phyloP scores from a whole-genome alignment of 2,797 vertebrate genomes.

The Emydoidea blandingii region DNA sequence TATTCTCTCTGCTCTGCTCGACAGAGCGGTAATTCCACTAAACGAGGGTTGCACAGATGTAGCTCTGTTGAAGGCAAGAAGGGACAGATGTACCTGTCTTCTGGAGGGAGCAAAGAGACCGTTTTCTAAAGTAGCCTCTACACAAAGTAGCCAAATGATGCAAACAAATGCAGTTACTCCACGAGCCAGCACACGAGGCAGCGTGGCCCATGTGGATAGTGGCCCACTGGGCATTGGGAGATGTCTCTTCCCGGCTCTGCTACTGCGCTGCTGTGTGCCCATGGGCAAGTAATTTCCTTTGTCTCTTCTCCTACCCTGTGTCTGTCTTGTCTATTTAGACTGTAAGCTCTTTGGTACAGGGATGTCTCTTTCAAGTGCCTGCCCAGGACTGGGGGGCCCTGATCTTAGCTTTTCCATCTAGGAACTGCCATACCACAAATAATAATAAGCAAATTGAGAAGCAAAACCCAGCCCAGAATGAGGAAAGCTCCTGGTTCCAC shows the following conservation, averaged over 20 bases:
- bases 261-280: neutral
- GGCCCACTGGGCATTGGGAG: neutral
- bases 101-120: neutral
- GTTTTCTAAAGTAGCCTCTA: neutral
- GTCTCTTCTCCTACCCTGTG: neutral
- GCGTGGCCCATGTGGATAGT: neutral
- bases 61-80: neutral
- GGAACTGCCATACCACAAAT: neutral
- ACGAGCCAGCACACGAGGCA: neutral
- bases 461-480: neutral
- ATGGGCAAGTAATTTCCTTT: neutral
- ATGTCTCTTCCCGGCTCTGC: neutral
- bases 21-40: neutral
- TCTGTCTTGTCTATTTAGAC: neutral
- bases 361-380: neutral
- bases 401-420: neutral
- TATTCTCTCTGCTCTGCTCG: neutral
- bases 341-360: neutral
- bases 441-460: neutral
- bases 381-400: neutral
- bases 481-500: neutral
- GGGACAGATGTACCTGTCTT: neutral
- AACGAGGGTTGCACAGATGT: neutral
- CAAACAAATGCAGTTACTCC: neutral
- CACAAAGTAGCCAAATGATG: neutral